A percentile compares a stretch with the other conserved stretches of the same genome.
Conservation (phyloP, 2,888 invertebrate genomes). For the Eulithis testata region DNA sequence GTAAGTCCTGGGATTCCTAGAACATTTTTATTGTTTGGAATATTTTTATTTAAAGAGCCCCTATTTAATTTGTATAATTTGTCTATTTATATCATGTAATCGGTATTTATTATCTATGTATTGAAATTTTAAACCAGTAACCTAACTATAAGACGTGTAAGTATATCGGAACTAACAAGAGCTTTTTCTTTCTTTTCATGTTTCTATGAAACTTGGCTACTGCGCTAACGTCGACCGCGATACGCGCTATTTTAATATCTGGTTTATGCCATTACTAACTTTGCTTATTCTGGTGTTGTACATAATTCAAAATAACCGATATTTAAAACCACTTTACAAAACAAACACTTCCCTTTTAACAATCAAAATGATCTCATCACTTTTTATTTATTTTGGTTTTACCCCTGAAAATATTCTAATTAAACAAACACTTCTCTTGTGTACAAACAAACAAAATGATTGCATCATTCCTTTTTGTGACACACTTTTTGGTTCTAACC, state of each 20-base stretch:
- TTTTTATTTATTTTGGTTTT: too few relatives aligned
- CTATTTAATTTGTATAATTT: too few relatives aligned
- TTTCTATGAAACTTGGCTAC: conserved; percentile 83
- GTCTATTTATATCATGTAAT: conserved; percentile 8
- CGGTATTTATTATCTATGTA: conserved; percentile 16
- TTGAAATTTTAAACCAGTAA: conserved; percentile 15
- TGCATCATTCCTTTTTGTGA: too few relatives aligned
- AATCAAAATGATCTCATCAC: too few relatives aligned
- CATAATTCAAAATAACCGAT: conserved; percentile 47
- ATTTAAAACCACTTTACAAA: conserved; percentile 3
- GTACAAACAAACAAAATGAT: too few relatives aligned
- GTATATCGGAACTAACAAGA: conserved; percentile 79
- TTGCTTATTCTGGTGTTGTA: conserved; percentile 69
- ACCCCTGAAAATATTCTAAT: too few relatives aligned
- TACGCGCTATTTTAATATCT: conserved; percentile 79
- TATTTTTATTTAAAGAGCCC: too few relatives aligned
- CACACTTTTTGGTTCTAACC: too few relatives aligned
- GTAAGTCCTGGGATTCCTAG: too few relatives aligned
- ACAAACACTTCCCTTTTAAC: not conserved
- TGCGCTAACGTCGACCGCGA: conserved; percentile 70
- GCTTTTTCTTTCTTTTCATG: conserved; percentile 85
- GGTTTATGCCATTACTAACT: conserved; percentile 83
- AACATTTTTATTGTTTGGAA: too few relatives aligned
- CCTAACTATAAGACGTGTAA: conserved; percentile 51
- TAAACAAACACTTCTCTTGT: not conserved